Percentiles rank a stretch among this genome's conserved stretches.
Conservation (phyloP, 53 echinoderm and acorn worm genomes). For the Temnopleurus reevesii region DNA sequence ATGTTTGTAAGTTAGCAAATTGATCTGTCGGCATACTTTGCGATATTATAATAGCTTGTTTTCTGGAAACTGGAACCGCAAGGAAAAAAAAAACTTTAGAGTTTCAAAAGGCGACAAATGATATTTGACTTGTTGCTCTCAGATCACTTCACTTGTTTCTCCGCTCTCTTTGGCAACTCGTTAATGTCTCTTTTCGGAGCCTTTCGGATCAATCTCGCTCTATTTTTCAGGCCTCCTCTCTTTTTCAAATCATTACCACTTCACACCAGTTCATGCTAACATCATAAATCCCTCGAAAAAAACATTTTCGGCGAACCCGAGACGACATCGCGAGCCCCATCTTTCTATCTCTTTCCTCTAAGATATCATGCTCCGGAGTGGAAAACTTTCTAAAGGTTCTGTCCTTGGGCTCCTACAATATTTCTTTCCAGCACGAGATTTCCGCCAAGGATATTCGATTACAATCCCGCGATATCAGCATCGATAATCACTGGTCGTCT, state of each 20-base stretch:
- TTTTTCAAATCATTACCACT: constrained; percentile 23
- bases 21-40: too few relatives aligned
- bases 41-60: too few relatives aligned
- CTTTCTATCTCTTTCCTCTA: neutral
- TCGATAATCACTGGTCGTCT: constrained; percentile 54
- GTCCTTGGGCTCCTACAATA: constrained; percentile 40
- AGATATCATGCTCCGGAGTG: constrained; percentile 15
- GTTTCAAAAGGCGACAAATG: neutral
- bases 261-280: constrained; percentile 18
- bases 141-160: constrained; percentile 25
- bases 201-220: neutral
- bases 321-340: constrained; percentile 1
- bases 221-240: neutral
- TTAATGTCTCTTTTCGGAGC: constrained; percentile 40
- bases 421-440: constrained; percentile 45
- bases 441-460: constrained; percentile 57
- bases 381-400: constrained; percentile 25
- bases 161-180: constrained; percentile 14
- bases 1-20: too few relatives aligned
- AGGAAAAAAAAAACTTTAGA: too few relatives aligned
- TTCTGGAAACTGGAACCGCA: too few relatives aligned
- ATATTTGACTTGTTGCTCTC: constrained; percentile 27
- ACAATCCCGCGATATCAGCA: constrained; percentile 39
- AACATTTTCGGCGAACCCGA: constrained; percentile 43
- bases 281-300: constrained; percentile 37